Conservation (phyloP, 2,113 vertebrate genomes). For the Geococcyx californianus region DNA sequence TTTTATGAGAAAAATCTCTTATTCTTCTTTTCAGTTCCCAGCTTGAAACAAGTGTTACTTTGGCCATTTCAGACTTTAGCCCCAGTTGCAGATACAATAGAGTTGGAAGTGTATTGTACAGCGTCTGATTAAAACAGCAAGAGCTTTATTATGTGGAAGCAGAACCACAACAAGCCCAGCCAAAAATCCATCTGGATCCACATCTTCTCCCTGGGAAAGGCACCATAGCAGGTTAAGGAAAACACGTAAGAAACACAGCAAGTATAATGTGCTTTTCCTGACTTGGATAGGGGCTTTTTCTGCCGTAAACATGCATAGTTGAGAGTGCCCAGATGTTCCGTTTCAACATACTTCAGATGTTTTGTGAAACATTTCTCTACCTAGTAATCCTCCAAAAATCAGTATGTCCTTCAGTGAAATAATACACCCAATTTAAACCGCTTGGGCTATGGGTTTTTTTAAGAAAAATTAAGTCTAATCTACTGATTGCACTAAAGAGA, state of each 20-base stretch:
- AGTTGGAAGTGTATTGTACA: background rate
- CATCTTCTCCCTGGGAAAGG: background rate
- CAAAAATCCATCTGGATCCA: background rate
- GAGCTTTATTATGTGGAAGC: background rate
- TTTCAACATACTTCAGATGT: background rate
- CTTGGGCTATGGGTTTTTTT: background rate
- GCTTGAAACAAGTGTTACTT: background rate
- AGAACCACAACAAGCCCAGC: background rate
- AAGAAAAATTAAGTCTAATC: background rate
- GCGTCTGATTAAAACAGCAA: background rate
- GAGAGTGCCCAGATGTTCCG: constrained; percentile 6
- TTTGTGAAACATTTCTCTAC: background rate
- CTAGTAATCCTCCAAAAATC: background rate
- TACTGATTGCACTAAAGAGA: background rate
- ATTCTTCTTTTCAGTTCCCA: background rate
- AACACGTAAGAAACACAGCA: background rate
- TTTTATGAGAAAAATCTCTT: background rate
- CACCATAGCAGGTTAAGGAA: background rate
- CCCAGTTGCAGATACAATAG: background rate
- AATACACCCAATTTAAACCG: background rate
- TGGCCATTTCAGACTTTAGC: background rate
- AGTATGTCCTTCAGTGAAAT: background rate
- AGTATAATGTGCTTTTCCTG: background rate
- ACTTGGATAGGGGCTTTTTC: background rate
- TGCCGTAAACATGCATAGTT: background rate